Evolutionary conservation across 2,113 vertebrate species (phyloP), one percentile per base, ranked within the genome.

Genomic region (Prionailurus bengalensis): DNA sequence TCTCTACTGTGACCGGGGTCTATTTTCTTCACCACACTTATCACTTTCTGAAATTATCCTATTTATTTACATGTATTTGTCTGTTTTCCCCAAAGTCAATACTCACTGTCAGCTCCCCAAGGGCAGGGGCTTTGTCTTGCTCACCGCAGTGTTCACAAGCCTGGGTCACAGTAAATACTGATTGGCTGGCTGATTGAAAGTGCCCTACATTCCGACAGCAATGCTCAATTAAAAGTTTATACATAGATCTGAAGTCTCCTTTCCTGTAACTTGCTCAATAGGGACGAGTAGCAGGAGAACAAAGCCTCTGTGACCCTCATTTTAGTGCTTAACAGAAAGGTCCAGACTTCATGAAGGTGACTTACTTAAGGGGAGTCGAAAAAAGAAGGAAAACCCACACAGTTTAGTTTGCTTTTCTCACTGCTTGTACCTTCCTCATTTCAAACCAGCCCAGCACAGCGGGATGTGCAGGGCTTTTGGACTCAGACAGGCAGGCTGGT

Each of bases 51-150:
- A 66, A 94, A 39, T 74, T 39, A 53, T 65, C 48, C 82, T 66
- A 61, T 48, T 90, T 87, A 86, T 96, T 63, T 95, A 14, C 78
- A n/a, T 94, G 23, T 61, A 51, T 87, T 48, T 84, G 73, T 93
- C 36, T 91, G 21, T 55, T 91, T 53, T 61, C 51, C 65, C 81
- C 51, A 9, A 71, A 91, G 80, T 55, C 4, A 5, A 39, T 82
- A 39, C 55, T 93, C 80, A 55, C 87, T 84, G 33, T 89, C 80
- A 33, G 76, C 61, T 93, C 63, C 48, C 89, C 80, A 31, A 42
- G 39, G 76, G 42, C 25, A 55, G 81, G 25, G 33, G 36, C 68
- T 97, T 78, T 55, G 78, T 90, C 93, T 73, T 65, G 36, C 45
- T 53, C 3, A 4, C n/a, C 61, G 1, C 39, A 66, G 31, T 55